Base-by-base conservation (phyloP, 2,797 vertebrate species). In the Myiotriccus ornatus region DNA sequence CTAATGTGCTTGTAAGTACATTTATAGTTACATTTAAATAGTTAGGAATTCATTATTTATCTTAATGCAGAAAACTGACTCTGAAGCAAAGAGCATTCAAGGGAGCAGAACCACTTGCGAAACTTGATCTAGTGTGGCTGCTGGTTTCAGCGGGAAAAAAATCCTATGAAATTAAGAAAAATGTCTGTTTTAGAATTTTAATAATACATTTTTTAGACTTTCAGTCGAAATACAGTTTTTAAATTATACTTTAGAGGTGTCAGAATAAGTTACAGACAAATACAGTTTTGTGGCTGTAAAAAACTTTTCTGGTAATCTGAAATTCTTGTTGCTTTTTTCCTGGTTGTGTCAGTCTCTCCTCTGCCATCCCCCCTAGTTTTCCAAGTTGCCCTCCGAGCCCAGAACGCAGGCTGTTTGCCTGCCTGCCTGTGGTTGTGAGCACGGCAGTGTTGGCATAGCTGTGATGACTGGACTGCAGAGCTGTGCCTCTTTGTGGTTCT, bases 171-270 rank as follows among this genome's bases (percentile, higher is more conserved):
- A n/a, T 69, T 60, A 59, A 32, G 60, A 49, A 59, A 88, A 67
- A 63, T 25, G 17, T 27, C 22, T 73, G 25, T 2, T 55, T 47
- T 65, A 32, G 32, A 39, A 43, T 47, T 70, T 43, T 83, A 5
- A 5, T 21, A 53, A 8, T 17, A 41, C 1, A 0, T 46, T 73
- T 85, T 77, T 63, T 35, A 44, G 34, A 21, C 14, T 43, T 77
- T 22, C 5, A n/a, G 5, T 9, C 76, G 39, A 65, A 83, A 34
- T 32, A 63, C 0, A 5, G 10, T n/a, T 91, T 35, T 10, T 0
- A 46, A 88, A 44, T 21, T 59, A 14, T 70, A 65, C 23, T 46
- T 62, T 49, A 27, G 53, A 84, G 14, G 3, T 35, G 6, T 43
- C 43, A 55, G 60, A 69, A 7, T 47, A 64, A 85, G 7, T 49